A percentile compares a stretch with the other conserved stretches of the same genome.
These are phyloP conservation scores for Pimpla rufipes DNA, from an alignment of 2,888 invertebrate genomes.

Conservation along the genomic window DNA sequence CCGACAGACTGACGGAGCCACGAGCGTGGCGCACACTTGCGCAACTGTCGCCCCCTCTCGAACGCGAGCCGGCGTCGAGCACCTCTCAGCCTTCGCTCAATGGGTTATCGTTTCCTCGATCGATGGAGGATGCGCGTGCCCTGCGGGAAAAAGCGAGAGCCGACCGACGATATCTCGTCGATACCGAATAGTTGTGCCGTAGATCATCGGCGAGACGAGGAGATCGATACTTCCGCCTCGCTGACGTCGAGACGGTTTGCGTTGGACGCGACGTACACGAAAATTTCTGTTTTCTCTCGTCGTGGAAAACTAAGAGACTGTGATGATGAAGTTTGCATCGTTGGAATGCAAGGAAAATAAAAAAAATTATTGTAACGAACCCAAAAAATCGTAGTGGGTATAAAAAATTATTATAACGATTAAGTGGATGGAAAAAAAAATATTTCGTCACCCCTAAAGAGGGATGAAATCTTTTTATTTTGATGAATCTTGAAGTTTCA, in stretches of 20 bases:
- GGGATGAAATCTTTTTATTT: too few species aligned
- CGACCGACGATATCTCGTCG: slow-evolving; percentile 41
- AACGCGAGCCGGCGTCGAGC: slow-evolving; percentile 52
- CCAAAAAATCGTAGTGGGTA: too few species aligned
- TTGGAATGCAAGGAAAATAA: too few species aligned
- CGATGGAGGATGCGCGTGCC: slow-evolving; percentile 56
- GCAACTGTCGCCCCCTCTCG: slow-evolving; percentile 78
- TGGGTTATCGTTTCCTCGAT: slow-evolving; percentile 60
- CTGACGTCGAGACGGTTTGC: background rate
- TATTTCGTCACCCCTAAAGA: too few species aligned
- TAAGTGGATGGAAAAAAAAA: too few species aligned
- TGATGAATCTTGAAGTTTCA: too few species aligned
- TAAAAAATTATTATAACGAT: too few species aligned
- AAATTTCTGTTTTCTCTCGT: too few species aligned
- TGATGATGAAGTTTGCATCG: too few species aligned
- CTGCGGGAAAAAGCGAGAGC: slow-evolving; percentile 24
- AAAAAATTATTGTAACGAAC: too few species aligned
- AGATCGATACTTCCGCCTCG: slow-evolving; percentile 57
- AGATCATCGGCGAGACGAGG: slow-evolving; percentile 58
- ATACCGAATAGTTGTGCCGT: slow-evolving; percentile 28
- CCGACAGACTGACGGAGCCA: slow-evolving; percentile 76
- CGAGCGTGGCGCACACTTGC: slow-evolving; percentile 76
- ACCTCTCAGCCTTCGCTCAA: slow-evolving; percentile 53
- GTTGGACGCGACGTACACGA: too few species aligned
- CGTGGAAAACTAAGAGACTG: too few species aligned